A percentile compares a stretch with the other conserved stretches of the same genome.
These are phyloP conservation scores for Datnioides undecimradiatus DNA, from an alignment of 2,113 vertebrate species.

Conservation along the genomic window DNA sequence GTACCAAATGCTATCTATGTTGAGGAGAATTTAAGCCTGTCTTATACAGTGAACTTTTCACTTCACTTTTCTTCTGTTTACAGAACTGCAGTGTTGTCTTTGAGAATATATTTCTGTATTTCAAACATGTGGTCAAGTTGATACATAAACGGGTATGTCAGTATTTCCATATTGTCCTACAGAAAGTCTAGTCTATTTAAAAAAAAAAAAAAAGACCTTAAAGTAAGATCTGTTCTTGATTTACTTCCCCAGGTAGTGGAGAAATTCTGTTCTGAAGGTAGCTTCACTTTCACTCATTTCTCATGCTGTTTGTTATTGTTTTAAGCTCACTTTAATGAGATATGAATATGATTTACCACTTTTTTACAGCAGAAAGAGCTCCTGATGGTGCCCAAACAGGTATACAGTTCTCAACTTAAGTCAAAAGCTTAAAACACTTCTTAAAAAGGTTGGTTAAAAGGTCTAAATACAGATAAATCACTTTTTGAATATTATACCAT, in stretches of 20 bases:
- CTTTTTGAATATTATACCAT: no score
- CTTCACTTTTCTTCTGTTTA: not conserved
- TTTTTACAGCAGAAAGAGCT: not conserved
- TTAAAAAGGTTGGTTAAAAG: not conserved
- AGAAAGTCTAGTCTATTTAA: no score
- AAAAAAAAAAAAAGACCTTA: not conserved
- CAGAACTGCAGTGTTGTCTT: conserved; percentile 39
- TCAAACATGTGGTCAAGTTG: not conserved
- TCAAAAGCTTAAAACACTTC: not conserved
- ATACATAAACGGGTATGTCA: conserved; percentile 32
- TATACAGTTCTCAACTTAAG: not conserved
- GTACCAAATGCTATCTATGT: no score
- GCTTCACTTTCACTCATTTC: not conserved
- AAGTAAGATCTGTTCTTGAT: not conserved
- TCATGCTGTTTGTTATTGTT: not conserved
- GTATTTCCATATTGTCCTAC: not conserved
- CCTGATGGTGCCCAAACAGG: not conserved
- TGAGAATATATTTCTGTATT: accelerated
- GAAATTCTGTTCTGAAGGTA: conserved; percentile 21
- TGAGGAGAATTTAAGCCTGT: no score
- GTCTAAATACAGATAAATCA: not conserved
- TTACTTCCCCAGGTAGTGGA: conserved; percentile 32
- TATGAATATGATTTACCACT: not conserved
- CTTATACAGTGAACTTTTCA: not conserved
- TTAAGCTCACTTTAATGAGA: not conserved